Percentiles rank a stretch among this genome's conserved stretches.
These are phyloP conservation scores for Darevskia nairensis DNA, from an alignment of 2,797 vertebrate genomes.

Conservation along the genomic window DNA sequence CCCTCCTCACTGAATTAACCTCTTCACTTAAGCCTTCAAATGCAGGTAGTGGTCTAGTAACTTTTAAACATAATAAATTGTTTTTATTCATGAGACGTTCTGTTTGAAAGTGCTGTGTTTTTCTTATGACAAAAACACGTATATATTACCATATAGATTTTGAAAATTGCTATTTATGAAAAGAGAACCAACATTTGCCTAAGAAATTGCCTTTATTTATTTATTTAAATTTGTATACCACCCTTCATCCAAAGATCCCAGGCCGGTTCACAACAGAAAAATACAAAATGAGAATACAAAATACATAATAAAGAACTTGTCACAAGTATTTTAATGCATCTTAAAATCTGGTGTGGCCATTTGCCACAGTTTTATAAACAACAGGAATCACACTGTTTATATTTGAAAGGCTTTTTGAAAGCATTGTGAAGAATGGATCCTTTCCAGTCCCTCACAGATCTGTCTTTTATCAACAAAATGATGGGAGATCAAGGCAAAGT, in stretches of 20 bases:
- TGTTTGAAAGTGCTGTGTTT: too few relatives aligned
- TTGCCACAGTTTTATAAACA: slow-evolving; percentile 19
- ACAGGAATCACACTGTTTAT: slow-evolving; percentile 9
- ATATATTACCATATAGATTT: not conserved
- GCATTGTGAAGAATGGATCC: not conserved
- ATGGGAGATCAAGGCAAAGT: not conserved
- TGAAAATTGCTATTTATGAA: not conserved
- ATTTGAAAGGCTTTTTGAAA: not conserved
- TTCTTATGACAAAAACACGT: not conserved
- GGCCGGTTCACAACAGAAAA: too few relatives aligned
- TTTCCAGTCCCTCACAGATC: not conserved
- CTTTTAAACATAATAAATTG: too few relatives aligned
- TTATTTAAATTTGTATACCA: too few relatives aligned
- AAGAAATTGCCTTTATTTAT: too few relatives aligned
- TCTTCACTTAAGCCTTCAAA: too few relatives aligned
- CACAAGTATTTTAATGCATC: not conserved
- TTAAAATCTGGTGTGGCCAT: not conserved
- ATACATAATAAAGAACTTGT: not conserved
- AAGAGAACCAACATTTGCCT: not conserved
- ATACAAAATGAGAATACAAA: not conserved
- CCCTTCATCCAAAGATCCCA: not conserved
- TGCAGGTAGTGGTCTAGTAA: too few relatives aligned
- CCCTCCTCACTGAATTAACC: too few relatives aligned
- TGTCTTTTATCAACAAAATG: not conserved
- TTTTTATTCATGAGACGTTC: too few relatives aligned